Evolutionary conservation across 2,113 vertebrate species (phyloP), one percentile per base, ranked within the genome.

Genomic region (Dryoscopus gambensis): DNA sequence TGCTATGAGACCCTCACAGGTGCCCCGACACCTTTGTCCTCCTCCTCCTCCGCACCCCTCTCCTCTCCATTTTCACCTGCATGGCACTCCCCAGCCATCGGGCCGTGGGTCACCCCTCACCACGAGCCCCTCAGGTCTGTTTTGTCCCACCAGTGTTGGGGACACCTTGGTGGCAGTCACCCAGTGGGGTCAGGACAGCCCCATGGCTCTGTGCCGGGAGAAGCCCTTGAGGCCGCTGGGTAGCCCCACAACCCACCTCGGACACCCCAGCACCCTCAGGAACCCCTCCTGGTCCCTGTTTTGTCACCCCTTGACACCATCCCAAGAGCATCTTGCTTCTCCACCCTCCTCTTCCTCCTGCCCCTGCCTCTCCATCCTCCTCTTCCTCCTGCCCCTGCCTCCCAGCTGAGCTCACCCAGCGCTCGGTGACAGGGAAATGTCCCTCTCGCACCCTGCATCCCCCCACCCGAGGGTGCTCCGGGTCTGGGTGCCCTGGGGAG

Each of bases 21-120:
- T 65, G 33, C 60, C 21, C 25, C 0, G 0, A 21, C 42, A 33
- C 30, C 39, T 25, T n/a, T n/a, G n/a, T 59, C 22, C 33, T 84
- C 50, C 23, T 67, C 60, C 33, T 81, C 35, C 44, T 80, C 78
- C 81, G 40, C 75, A 18, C 25, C 42, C 18, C 28, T 35, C 46
- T 85, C 25, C 42, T 64, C 70, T 55, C 76, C 39, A n/a, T 87
- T 64, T 77, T 56, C 79, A 82, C 71, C 55, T 82, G 33, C 30
- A 0, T 56, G 62, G 47, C 79, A 30, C 28, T 56, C 23, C 28
- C 18, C 44, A 27, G 42, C 33, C 8, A 0, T 1, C 17, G 0
- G 6, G 27, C 27, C 0, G 0, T 8, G 60, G 50, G 44, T 78
- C n/a, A 35, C 31, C 47, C 33, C 52, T 85, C 8, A 0, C 75